Evolutionary conservation across 2,113 vertebrate species (phyloP).

Genomic region (Plecturocebus donacophilus): DNA sequence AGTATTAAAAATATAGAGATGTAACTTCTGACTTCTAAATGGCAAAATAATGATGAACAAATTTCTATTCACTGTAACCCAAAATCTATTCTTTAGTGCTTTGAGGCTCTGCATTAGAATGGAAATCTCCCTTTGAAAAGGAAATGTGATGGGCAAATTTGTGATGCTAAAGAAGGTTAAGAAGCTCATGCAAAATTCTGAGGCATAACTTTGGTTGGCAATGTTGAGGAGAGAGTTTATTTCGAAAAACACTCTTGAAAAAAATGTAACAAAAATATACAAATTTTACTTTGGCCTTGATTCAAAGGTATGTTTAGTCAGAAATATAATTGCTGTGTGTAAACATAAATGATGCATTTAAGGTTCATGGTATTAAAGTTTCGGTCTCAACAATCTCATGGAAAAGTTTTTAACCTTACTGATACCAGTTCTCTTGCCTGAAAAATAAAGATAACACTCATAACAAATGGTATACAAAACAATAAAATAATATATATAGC

Average conservation of each 20-base stretch:
- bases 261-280: neutral
- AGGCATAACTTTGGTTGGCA: neutral
- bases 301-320: neutral
- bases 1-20: conserved; percentile 44
- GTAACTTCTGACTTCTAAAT: conserved; percentile 63
- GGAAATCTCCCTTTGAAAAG: conserved; percentile 42
- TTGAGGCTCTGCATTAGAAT: conserved; percentile 23
- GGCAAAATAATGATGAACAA: conserved; percentile 49
- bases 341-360: neutral
- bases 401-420: neutral
- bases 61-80: conserved; percentile 1
- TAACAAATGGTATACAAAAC: neutral
- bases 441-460: conserved; percentile 22
- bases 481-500: neutral
- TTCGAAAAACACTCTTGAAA: conserved; percentile 24
- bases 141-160: conserved; percentile 13
- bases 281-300: neutral
- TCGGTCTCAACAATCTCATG: neutral
- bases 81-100: conserved; percentile 20
- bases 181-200: conserved; percentile 8
- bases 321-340: neutral
- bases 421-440: neutral
- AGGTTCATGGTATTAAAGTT: neutral
- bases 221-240: neutral
- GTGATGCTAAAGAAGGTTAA: conserved; percentile 14